Base-by-base conservation (phyloP, 2,797 vertebrate species). In the Lophotriccus pileatus region DNA sequence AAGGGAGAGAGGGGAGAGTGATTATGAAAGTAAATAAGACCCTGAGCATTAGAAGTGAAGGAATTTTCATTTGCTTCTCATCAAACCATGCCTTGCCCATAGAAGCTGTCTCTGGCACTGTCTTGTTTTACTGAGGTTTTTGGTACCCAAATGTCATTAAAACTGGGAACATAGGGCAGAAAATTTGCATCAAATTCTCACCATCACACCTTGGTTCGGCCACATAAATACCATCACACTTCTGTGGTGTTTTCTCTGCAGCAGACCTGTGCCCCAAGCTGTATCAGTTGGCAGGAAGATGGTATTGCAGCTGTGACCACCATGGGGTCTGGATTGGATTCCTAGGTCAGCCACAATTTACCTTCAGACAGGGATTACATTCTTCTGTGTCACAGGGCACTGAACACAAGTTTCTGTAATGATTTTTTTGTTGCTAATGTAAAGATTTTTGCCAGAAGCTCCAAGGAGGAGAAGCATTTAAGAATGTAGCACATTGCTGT, bases 51-150 rank as follows among this genome's bases (percentile, higher is more conserved):
- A 89, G 34, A 94, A 74, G 5, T 32, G 59, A 23, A 24, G 6
- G 34, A 53, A 75, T 85, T 94, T 91, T 87, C 14, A 64, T 81
- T 89, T 94, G 11, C 23, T 94, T 93, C 55, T 55, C 55, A 56
- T 69, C 50, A 59, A 30, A 69, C 50, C n/a, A 16, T 58, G 34
- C 13, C 37, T 77, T 76, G 28, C 30, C 58, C 77, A 20, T 34
- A 58, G 32, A 83, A 21, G 36, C 34, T 78, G 14, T 58, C 32
- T 60, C 55, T 90, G 43, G 41, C 39, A 68, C 62, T 15, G 28
- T 44, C 55, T 44, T 36, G 11, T 90, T 93, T 84, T 53, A 53
- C 70, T 69, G 56, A 52, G 44, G 32, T 39, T 81, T 84, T 76
- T 79, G 14, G 17, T 91, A 60, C 14, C 44, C 70, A 82, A 76